Evolutionary conservation across 2,888 invertebrate genomes (phyloP).

Genomic region (Drosophila siamana): DNA sequence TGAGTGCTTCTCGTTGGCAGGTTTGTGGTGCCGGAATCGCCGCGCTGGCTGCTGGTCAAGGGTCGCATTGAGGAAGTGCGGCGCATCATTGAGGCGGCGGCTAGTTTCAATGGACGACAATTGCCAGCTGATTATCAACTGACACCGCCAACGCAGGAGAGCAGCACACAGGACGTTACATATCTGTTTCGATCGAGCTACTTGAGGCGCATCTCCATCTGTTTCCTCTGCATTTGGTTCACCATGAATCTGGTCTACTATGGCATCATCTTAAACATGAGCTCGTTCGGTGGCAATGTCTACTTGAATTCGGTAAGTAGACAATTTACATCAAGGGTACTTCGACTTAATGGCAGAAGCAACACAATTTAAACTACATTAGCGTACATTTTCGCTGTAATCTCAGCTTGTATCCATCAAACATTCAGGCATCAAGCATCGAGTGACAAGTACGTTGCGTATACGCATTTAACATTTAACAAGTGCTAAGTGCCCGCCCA

Average conservation of each 20-base stretch:
- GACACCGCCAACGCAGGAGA: conserved; percentile 86
- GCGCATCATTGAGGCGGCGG: conserved; percentile 88
- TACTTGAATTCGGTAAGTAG: conserved; percentile 90
- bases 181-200: conserved; percentile 89
- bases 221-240: conserved; percentile 91
- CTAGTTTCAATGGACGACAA: conserved; percentile 88
- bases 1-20: conserved; percentile 84
- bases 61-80: conserved; percentile 90
- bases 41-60: conserved; percentile 91
- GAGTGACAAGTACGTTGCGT: conserved; percentile 45
- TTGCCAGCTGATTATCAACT: conserved; percentile 90
- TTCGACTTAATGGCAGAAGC: not conserved
- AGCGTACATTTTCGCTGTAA: conserved; percentile 19
- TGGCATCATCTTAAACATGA: conserved; percentile 89
- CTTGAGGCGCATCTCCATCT: conserved; percentile 89
- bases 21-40: conserved; percentile 92
- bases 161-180: conserved; percentile 87
- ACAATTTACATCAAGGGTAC: conserved; percentile 31
- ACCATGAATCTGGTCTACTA: conserved; percentile 87
- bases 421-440: conserved; percentile 41
- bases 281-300: conserved; percentile 90
- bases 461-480: conserved; percentile 50
- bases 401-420: conserved; percentile 45
- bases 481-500: conserved; percentile 63
- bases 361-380: conserved; percentile 5